phyloP scores from a whole-genome alignment of 2,888 invertebrate genomes.

The Drosophila nigricruria region DNA sequence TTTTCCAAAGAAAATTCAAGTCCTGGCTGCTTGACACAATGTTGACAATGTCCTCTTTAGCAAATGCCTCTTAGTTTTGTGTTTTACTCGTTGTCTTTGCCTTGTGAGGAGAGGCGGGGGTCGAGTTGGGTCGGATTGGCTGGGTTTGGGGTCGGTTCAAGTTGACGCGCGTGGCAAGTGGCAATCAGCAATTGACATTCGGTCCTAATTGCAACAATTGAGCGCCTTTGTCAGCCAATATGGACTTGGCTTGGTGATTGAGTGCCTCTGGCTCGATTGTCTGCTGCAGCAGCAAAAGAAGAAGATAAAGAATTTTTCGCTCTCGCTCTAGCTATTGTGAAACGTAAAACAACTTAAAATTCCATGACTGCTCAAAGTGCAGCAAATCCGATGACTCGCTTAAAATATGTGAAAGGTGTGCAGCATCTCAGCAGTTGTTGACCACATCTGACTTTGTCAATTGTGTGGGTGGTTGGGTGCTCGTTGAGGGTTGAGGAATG shows the following conservation, averaged over 20 bases:
- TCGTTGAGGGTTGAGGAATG: background rate
- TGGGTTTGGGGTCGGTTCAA: slow-evolving; percentile 14
- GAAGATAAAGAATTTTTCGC: background rate
- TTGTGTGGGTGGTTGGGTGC: background rate
- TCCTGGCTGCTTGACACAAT: background rate
- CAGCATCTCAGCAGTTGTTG: slow-evolving; percentile 16
- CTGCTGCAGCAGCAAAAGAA: slow-evolving; percentile 1
- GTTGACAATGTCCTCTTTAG: slow-evolving; percentile 14
- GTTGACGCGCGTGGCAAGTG: slow-evolving; percentile 59
- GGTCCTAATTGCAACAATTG: slow-evolving; percentile 67
- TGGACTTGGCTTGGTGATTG: slow-evolving; percentile 15
- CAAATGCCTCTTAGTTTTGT: background rate
- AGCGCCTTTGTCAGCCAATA: slow-evolving; percentile 36
- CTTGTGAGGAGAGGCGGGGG: background rate
- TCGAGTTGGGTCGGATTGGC: slow-evolving; percentile 1
- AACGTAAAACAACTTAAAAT: slow-evolving; percentile 14
- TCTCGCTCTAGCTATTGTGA: background rate
- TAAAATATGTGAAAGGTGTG: slow-evolving; percentile 13
- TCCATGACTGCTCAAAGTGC: slow-evolving; percentile 28
- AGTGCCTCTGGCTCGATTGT: slow-evolving; percentile 19
- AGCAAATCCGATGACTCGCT: slow-evolving; percentile 22
- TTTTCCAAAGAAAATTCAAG: background rate
- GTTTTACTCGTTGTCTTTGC: slow-evolving; percentile 6
- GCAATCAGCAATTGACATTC: slow-evolving; percentile 65
- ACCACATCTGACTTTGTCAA: slow-evolving; percentile 21